Evolutionary conservation across 2,113 vertebrate species (phyloP).

Genomic region (Capreolus pygargus): DNA sequence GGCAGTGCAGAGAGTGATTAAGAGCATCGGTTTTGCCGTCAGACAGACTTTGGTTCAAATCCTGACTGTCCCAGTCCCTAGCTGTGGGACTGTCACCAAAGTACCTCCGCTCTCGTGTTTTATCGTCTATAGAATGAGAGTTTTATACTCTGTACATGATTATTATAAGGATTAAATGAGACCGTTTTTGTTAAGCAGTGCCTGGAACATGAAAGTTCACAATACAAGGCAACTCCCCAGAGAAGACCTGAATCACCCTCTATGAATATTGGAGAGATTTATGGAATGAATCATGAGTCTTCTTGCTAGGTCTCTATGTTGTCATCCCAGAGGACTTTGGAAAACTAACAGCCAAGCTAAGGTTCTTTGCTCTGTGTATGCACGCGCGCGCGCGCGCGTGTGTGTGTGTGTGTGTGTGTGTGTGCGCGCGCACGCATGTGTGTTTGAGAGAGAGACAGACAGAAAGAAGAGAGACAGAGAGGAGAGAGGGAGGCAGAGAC

Average conservation of each 20-base stretch:
- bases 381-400: not conserved
- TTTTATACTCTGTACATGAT: not conserved
- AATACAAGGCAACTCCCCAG: not conserved
- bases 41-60: not conserved
- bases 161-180: not conserved
- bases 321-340: not conserved
- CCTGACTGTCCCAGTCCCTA: not conserved
- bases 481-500: not conserved
- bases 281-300: not conserved
- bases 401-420: not conserved
- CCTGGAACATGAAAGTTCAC: not conserved
- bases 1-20: not conserved
- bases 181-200: not conserved
- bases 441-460: not conserved
- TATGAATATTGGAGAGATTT: not conserved
- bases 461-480: not conserved
- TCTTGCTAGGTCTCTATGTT: not conserved
- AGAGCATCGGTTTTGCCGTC: not conserved
- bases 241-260: not conserved
- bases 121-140: not conserved
- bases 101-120: not conserved
- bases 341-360: not conserved
- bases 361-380: not conserved
- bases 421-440: accelerated
- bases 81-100: not conserved